Evolutionary conservation across 2,888 invertebrate genomes (phyloP), one percentile per base, ranked within the genome.

Genomic region (Stenurella melanura): DNA sequence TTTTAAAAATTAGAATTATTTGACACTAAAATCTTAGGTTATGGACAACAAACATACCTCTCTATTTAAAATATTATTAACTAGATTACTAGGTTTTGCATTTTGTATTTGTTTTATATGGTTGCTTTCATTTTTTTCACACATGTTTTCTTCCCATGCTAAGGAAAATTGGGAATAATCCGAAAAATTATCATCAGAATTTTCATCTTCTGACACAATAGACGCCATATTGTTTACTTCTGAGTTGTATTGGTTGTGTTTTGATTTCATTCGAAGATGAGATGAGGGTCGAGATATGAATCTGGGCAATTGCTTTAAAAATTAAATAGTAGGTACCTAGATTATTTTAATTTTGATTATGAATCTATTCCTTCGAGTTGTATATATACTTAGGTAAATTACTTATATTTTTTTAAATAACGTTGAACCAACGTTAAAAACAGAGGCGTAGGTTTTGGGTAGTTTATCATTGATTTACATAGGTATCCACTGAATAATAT

Each of bases 201-300:
- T 84, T 76, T 85, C 85, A 78, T 86, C 84, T 71, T 85, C 86
- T 74, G 85, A 85, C 78, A 82, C 76, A 69, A 81, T 74, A 63
- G 83, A 83, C 85, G 85, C 86, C 87, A 87, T 87, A 83, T 86
- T 85, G 83, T 85, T 84, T 84, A 83, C 72, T 72, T 34, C 30
- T 70, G 15, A 42, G n/a, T 70, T 18, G n/a, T 30, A 21, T 18
- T n/a, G n/a, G 15, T 67, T 15, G 15, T 42, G 30, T 61, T 63
- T 63, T 18, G 18, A 17, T 63, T 63, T 17, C 18, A 38, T 34
- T 63, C 38, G n/a, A 60, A n/a, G 50, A 42, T 12, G 15, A 15
- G 15, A 42, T 11, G 42, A 60, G 15, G 26, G n/a, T 11, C 7
- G 26, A 60, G 60, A 60, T 26, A n/a, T 60, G 0, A 30, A 26